These are phyloP conservation scores for Okapia johnstoni DNA, from an alignment of 2,113 vertebrate species.

Conservation along the genomic window DNA sequence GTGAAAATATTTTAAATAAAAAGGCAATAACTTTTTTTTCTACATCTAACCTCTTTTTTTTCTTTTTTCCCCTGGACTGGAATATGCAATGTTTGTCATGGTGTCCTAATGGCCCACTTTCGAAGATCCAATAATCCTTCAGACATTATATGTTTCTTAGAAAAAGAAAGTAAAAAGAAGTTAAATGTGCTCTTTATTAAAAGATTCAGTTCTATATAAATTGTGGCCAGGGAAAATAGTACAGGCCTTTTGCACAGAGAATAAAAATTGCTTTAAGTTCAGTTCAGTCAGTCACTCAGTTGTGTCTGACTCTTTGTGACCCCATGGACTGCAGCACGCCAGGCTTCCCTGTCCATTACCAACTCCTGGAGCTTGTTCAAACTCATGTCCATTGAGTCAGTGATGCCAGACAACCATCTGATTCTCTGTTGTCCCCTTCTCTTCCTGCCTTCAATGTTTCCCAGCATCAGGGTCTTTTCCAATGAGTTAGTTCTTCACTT, in stretches of 20 bases:
- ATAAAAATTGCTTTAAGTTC: not conserved
- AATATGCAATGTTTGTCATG: not conserved
- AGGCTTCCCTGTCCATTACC: not conserved
- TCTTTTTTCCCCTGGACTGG: not conserved
- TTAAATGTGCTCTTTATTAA: not conserved
- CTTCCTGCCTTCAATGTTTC: not conserved
- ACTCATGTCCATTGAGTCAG: not conserved
- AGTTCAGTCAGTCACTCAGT: not conserved
- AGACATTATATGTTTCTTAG: not conserved
- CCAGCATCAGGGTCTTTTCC: not conserved
- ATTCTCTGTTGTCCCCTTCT: not conserved
- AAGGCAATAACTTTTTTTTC: not conserved
- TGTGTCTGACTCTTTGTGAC: not conserved
- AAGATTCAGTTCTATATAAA: not conserved
- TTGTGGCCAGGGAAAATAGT: not conserved
- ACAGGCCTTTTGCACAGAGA: not conserved
- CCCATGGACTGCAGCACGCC: rapidly evolving
- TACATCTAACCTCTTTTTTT: not conserved
- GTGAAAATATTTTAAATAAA: not conserved
- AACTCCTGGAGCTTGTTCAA: not conserved
- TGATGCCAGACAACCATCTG: not conserved
- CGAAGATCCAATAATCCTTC: not conserved
- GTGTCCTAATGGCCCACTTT: not conserved
- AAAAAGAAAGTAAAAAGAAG: not conserved
- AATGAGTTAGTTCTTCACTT: not conserved